Base-by-base conservation (phyloP, 2,888 invertebrate species). In the Mystacides longicornis region DNA sequence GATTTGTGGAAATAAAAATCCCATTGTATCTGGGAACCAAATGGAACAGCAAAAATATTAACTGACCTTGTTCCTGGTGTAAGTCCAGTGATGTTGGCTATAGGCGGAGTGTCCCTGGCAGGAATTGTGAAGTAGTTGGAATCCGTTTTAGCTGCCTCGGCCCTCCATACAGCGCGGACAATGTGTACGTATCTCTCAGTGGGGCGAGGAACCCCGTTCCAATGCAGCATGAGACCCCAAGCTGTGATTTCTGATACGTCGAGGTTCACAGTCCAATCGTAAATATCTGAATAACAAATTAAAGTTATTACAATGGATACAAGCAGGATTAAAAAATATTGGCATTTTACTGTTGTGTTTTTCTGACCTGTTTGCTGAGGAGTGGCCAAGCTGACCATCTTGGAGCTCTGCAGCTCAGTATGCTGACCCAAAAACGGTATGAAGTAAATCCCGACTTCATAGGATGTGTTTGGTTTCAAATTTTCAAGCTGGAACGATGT, bases 111-210 rank as follows among this genome's bases (percentile, higher is more conserved):
- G 49, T 76, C 76, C 2, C 77, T 63, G 0, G 71, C 65, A 0
- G 75, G 75, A 3, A 77, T 67, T 2, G 71, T 64, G 65, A 77
- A 77, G 27, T 69, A 70, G 21, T 52, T 58, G 19, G 49, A 48
- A 55, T 77, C 76, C 18, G 51, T 85, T 64, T 86, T 86, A 33
- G 83, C 85, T 11, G 81, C 79, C 66, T 86, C 87, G 64, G 84
- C 85, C 68, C 87, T 85, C 69, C 87, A 88, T 62, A 91, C 89
- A 1, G 90, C 90, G 54, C 92, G 81, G 73, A 89, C 93, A 64
- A 93, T 90, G 63, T 92, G 88, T 50, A 93, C 89, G 73, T 87
- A 93, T 68, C 93, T 89, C 68, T 93, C 92, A 60, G 91, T 88
- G 0, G 93, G 93, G 63, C 88, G 83, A 0, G 93, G 93, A 0